Conservation (phyloP, 2,113 vertebrate species). For the Xiphias gladius region DNA sequence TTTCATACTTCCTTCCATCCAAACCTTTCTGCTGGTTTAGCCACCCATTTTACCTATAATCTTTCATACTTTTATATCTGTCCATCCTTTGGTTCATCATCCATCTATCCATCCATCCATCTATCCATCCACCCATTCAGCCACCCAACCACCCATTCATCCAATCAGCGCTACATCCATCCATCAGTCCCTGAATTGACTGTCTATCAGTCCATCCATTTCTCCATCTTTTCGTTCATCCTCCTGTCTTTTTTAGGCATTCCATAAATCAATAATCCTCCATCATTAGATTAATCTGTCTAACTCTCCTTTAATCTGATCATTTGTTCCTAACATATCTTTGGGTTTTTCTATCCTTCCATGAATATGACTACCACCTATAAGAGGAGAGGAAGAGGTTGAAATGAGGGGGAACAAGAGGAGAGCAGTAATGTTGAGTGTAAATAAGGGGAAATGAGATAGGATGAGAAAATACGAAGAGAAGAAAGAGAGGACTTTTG, state of each 20-base stretch:
- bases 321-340: not conserved
- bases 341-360: not conserved
- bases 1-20: not conserved
- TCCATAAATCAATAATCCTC: not conserved
- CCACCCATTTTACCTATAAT: not conserved
- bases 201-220: not conserved
- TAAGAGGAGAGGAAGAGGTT: not conserved
- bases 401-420: not conserved
- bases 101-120: not conserved
- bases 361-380: not conserved
- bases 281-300: not conserved
- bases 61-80: not conserved
- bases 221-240: not conserved
- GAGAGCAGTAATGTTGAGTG: not conserved
- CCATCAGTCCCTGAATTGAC: too few species aligned
- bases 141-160: not conserved
- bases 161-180: too few species aligned
- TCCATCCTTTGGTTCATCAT: too few species aligned
- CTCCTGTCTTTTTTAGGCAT: not conserved
- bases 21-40: not conserved
- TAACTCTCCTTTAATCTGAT: not conserved
- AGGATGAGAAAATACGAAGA: slow-evolving; percentile 8
- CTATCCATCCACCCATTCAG: not conserved
- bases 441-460: slow-evolving; percentile 4
- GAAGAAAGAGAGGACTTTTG: not conserved